These are phyloP conservation scores for Actinemys pallida DNA, from an alignment of 2,113 vertebrate species.

Conservation along the genomic window DNA sequence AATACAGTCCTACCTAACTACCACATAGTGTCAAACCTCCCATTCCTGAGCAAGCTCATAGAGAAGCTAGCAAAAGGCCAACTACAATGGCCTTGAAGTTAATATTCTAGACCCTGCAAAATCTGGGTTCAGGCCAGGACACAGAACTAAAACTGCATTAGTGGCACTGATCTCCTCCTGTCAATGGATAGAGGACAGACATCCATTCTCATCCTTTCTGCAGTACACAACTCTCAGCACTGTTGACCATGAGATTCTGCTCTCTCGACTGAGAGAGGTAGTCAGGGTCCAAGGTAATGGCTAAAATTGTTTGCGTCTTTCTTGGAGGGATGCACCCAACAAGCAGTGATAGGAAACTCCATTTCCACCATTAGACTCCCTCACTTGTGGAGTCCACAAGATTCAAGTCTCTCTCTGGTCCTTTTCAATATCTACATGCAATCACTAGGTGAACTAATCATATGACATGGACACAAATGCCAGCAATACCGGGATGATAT, in stretches of 20 bases:
- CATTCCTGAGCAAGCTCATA: neutral
- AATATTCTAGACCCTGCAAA: neutral
- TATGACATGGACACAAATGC: neutral
- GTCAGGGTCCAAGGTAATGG: neutral
- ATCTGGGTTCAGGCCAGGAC: neutral
- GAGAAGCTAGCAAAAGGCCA: neutral
- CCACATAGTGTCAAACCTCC: neutral
- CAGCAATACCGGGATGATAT: neutral
- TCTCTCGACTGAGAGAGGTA: neutral
- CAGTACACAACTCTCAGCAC: too few relatives aligned
- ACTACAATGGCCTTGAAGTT: neutral
- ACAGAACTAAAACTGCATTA: neutral
- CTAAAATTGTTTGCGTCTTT: neutral
- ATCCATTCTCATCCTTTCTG: neutral
- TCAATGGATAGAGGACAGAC: neutral
- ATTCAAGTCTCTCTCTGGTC: neutral
- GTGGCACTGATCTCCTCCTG: neutral
- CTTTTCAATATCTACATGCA: neutral
- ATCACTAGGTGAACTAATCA: neutral
- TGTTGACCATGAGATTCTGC: neutral
- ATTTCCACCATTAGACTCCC: neutral
- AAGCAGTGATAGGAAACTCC: neutral
- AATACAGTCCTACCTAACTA: neutral
- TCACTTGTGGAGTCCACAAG: neutral
- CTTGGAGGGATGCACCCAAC: neutral